Evolutionary conservation across 23 tunicate genomes (phyloP), one percentile per base, ranked within the genome.

Genomic region (Trididemnum miniatum): DNA sequence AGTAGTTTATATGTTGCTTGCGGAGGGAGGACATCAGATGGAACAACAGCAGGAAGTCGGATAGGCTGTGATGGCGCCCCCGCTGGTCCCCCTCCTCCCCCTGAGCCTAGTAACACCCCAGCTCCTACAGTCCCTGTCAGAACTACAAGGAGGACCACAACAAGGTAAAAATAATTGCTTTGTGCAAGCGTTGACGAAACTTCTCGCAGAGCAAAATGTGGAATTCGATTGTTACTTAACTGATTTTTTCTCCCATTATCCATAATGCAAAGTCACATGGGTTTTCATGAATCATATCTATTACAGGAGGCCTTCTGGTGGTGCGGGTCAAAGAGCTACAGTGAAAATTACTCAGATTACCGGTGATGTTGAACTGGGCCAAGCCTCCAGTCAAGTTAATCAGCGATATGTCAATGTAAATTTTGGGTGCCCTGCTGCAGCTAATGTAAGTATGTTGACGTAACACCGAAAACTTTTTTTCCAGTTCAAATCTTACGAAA

Each of bases 401-500:
- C 80, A 59, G 57, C 31, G 92, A 59, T 82, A 34, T 50, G 77
- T 82, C 30, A 23, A 38, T 31, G 78, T 88, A 1, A 49, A 76
- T 34, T 82, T 82, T 35, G 87, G 78, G 59, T 88, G 92, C 72
- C 65, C 72, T 0, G 92, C 84, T 2, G 34, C 44, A 12, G 92
- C 87, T 7, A 82, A 71, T 76, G 92, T 88, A 76, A 88, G 92
- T 82, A 1, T 65, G n/a, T n/a, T n/a, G n/a, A n/a, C n/a, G n/a
- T n/a, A n/a, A n/a, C n/a, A n/a, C n/a, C n/a, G n/a, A n/a, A n/a
- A n/a, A n/a, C n/a, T n/a, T n/a, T n/a, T n/a, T n/a, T n/a, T n/a
- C n/a, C n/a, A n/a, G n/a, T n/a, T n/a, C n/a, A n/a, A n/a, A n/a
- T n/a, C n/a, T n/a, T n/a, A n/a, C n/a, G n/a, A n/a, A n/a, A n/a